These are phyloP conservation scores for Ptychobarbus kaznakovi DNA, from an alignment of 2,797 vertebrate species.

Conservation along the genomic window DNA sequence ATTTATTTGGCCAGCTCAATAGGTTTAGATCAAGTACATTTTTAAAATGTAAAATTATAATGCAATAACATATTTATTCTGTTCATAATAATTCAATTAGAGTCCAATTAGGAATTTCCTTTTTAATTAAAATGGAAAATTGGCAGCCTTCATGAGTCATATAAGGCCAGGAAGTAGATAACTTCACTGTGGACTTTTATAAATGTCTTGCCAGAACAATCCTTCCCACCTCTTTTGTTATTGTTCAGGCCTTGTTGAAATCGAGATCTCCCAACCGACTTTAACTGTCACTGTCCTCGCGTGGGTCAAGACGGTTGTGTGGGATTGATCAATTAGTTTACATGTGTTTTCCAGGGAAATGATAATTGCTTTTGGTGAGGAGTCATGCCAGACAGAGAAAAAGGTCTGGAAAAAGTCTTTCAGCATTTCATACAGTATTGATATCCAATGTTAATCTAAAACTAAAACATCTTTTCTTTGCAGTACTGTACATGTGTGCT, in stretches of 20 bases:
- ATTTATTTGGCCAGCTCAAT: background rate
- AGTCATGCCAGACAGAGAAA: conserved; percentile 68
- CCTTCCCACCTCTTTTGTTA: conserved; percentile 17
- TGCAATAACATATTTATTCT: conserved; percentile 9
- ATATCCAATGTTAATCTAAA: conserved; percentile 11
- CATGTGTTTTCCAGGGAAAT: conserved; percentile 71
- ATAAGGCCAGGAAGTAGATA: conserved; percentile 4
- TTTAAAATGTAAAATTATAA: background rate
- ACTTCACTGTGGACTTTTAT: background rate
- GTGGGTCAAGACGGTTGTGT: conserved; percentile 56
- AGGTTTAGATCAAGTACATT: background rate
- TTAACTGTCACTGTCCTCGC: conserved; percentile 51
- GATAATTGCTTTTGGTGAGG: conserved; percentile 65
- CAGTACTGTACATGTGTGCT: background rate
- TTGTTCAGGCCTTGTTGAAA: conserved; percentile 26
- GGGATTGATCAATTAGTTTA: conserved; percentile 69
- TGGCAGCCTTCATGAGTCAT: conserved; percentile 19
- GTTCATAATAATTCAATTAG: conserved; percentile 31
- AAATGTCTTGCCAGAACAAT: conserved; percentile 28
- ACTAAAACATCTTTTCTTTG: conserved; percentile 1
- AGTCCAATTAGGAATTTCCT: conserved; percentile 21
- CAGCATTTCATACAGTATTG: conserved; percentile 13
- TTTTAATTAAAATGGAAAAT: conserved; percentile 36
- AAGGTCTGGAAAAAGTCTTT: conserved; percentile 65
- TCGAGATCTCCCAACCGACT: background rate